Evolutionary conservation across 1,140 invertebrate species (phyloP), one percentile per base, ranked within the genome.

Genomic region (Thaumetopoea pityocampa): DNA sequence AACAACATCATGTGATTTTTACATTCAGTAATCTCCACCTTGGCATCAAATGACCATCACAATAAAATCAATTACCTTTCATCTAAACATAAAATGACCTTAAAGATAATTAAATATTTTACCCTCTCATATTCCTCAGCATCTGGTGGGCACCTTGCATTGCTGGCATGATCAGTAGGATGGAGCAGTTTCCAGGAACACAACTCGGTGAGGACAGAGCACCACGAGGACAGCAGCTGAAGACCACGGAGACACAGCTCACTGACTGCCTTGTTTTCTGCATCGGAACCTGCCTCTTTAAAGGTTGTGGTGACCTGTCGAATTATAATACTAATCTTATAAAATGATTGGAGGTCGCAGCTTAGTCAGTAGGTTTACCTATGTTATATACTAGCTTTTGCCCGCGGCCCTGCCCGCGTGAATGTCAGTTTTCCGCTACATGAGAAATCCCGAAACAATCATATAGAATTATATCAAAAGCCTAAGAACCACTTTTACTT

Each of bases 101-200:
- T n/a, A n/a, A n/a, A n/a, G n/a, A n/a, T n/a, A n/a, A n/a, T n/a
- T n/a, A n/a, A n/a, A n/a, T n/a, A n/a, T n/a, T n/a, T n/a, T n/a
- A 94, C 94, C 82, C 97, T 89, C 88, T 99, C 98, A 84, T 99
- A 99, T 86, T 99, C 97, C 86, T 99, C 98, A n/a, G 98, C 98
- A 73, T 99, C 96, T 9, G 90, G 88, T 0, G 98, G 98, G 72
- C 98, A 99, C 59, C 96, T 90, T 51, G 96, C 93, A 77, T 99
- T 99, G 80, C 95, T 93, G 80, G 98, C 95, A 74, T 98, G 96
- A 86, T 99, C 97, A 1, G 98, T 99, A 4, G 98, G 98, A 86
- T 99, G 97, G 44, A 99, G 86, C 17, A 99, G 87, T 85, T 99
- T 99, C 97, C 97, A 99, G 2, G 96, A 98, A 79, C 98, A 98